Base-by-base conservation (phyloP, 2,113 vertebrate genomes). In the Jacana jacana region DNA sequence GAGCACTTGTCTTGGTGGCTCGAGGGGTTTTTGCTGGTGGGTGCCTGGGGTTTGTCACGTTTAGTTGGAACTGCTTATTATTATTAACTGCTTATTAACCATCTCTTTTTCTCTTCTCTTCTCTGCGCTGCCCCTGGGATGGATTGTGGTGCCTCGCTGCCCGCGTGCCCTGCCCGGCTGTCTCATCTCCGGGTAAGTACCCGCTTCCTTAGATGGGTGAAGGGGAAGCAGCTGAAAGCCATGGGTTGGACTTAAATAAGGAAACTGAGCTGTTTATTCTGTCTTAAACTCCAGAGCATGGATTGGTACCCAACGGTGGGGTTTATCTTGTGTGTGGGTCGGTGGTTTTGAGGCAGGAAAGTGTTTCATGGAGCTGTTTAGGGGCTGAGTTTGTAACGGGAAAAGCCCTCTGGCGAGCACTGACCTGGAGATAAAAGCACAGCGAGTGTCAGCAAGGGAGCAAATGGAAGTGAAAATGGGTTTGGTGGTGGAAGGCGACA, bases 161-260 rank as follows among this genome's bases (percentile, higher is more conserved):
- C 79, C 57, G 58, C 4, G 1, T 66, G 86, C 35, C 49, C 61
- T 72, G 54, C 93, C 57, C 1, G 46, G 35, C 51, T 81, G 87
- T 13, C 76, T 94, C 87, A 13, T 81, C 84, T 70, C 70, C 94
- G 66, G 94, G 97, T 97, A 77, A 97, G 97, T 97, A 91, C 58
- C 52, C 88, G 87, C 85, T 90, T 44, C 4, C 0, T 88, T 63
- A 80, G 44, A 37, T n/a, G 11, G 10, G 31, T 2, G 63, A 39
- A 39, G 86, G 6, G 17, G 60, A 73, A 71, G 46, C 2, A 23
- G 65, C 71, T 25, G 35, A 55, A 64, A 25, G 0, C 7, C 72
- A 28, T 44, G 27, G 2, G 17, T 76, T 55, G 12, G 33, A 15
- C 30, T 93, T 88, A 44, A 92, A 48, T 84, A 57, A 80, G 14